Base-by-base conservation (phyloP, 2,113 vertebrate species). In the Castor canadensis region DNA sequence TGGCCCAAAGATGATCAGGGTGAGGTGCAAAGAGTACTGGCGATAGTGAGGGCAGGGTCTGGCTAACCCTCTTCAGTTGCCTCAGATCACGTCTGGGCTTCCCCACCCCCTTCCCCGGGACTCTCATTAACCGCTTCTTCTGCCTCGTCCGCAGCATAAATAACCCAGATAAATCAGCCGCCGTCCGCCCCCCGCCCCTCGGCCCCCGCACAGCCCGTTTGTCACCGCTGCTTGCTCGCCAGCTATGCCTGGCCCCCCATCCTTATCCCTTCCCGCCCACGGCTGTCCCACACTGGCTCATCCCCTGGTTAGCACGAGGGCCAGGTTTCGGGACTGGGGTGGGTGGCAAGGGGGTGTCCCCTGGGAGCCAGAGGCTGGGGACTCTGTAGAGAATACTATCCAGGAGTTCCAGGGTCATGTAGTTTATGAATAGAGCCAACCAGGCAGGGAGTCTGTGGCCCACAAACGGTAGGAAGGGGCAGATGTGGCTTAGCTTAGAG, bases 151-250 rank as follows among this genome's bases (percentile, higher is more conserved):
- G 64, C 87, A 62, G 97, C 97, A 97, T 98, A 98, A 98, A 98
- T 98, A 98, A 98, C 97, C 97, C 97, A 97, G 97, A 98, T 98
- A 98, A 98, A 98, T 98, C 97, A 98, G 97, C 97, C 73, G 69
- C 97, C 94, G 67, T 91, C 97, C 93, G 91, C 93, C 97, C 94
- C 93, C 97, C 97, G 96, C 97, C 97, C 97, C 96, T 88, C 94
- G 73, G 97, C 96, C 97, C 97, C 97, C 94, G 94, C 97, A 94
- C 95, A 97, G 97, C 97, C 97, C 96, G 97, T 97, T 98, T 97
- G 97, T 98, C 97, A 98, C 97, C 24, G 96, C 95, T 30, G 94
- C 88, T 93, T 7, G 85, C 92, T 96, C 94, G 38, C 96, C 95
- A 95, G 96, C 85, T 95, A 96, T 95, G 92, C 88, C 94, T 66